Evolutionary conservation across 2,797 vertebrate species (phyloP).

Genomic region (Ptychobarbus kaznakovi): DNA sequence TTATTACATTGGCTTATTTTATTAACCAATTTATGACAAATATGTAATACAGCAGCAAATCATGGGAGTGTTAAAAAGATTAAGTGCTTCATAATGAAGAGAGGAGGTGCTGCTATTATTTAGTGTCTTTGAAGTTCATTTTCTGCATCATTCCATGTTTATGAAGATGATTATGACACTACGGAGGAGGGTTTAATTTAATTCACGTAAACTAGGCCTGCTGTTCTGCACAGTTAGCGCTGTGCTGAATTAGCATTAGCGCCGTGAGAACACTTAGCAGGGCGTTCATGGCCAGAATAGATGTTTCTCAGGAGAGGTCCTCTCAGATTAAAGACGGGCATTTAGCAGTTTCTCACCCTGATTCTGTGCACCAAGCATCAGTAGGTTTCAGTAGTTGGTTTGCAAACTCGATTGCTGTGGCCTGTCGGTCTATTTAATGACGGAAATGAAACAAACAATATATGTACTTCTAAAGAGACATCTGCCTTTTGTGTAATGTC

Average conservation of each 20-base stretch:
- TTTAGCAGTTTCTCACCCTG: background rate
- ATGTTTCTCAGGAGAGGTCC: constrained; percentile 24
- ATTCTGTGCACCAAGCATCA: background rate
- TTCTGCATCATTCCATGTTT: constrained; percentile 11
- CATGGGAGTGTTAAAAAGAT: background rate
- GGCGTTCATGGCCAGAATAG: background rate
- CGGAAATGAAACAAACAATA: background rate
- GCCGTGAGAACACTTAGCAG: background rate
- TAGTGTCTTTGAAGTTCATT: constrained; percentile 1
- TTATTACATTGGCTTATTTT: background rate
- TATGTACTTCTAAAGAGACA: background rate
- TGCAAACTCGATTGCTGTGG: background rate
- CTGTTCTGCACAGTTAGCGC: background rate
- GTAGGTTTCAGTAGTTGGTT: constrained; percentile 4
- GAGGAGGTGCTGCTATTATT: constrained; percentile 4
- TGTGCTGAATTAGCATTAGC: constrained; percentile 2
- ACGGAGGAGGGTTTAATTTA: background rate
- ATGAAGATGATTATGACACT: constrained; percentile 15
- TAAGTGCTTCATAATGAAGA: background rate
- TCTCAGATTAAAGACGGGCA: background rate
- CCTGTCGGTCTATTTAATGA: constrained; percentile 14
- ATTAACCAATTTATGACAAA: background rate
- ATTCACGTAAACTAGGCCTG: background rate
- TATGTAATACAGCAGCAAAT: background rate
- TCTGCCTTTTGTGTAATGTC: constrained; percentile 10